These are phyloP conservation scores for Augochlorella aurata DNA, from an alignment of 2,888 invertebrate species.

Conservation along the genomic window DNA sequence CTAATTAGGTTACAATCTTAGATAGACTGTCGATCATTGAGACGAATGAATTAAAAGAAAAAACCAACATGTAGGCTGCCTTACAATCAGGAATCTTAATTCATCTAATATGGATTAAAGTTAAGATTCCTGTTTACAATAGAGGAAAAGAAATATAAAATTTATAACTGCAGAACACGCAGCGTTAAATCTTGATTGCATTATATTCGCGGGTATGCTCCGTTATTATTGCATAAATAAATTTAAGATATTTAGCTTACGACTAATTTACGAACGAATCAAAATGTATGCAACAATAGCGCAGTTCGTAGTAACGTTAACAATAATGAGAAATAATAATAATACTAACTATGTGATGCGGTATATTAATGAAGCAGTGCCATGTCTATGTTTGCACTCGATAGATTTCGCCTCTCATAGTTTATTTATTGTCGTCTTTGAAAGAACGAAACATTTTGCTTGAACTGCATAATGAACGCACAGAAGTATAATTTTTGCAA, in stretches of 20 bases:
- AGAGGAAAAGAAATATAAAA: constrained; percentile 31
- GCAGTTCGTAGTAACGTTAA: constrained; percentile 35
- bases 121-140: constrained; percentile 25
- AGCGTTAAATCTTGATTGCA: constrained; percentile 37
- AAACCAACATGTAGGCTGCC: constrained; percentile 46
- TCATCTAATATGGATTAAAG: not conserved
- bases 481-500: constrained; percentile 43
- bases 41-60: constrained; percentile 30
- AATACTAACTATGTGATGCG: constrained; percentile 29
- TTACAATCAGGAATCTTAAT: constrained; percentile 31
- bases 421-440: constrained; percentile 13
- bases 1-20: constrained; percentile 41
- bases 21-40: constrained; percentile 44
- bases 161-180: constrained; percentile 14
- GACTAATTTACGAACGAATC: constrained; percentile 46
- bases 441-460: constrained; percentile 10
- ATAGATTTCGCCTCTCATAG: constrained; percentile 18
- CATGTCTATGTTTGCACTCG: constrained; percentile 33
- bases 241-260: constrained; percentile 32
- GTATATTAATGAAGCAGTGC: constrained; percentile 37
- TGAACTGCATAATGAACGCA: constrained; percentile 48
- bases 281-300: constrained; percentile 49
- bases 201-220: constrained; percentile 16
- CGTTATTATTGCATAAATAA: constrained; percentile 34
- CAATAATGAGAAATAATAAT: constrained; percentile 10